phyloP scores from a whole-genome alignment of 2,797 vertebrate genomes.

The Trachurus trachurus region DNA sequence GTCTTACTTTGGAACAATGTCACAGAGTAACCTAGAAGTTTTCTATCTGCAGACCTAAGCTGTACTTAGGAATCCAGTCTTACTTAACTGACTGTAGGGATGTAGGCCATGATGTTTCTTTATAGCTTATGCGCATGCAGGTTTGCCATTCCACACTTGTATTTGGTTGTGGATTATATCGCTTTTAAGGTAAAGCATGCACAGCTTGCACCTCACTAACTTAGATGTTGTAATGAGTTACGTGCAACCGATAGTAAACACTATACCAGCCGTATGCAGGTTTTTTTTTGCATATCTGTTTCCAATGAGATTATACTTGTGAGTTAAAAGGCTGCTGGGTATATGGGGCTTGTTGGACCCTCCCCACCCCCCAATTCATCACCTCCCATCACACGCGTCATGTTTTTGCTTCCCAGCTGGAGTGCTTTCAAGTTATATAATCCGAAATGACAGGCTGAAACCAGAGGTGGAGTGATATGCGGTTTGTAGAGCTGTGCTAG shows the following conservation, averaged over 20 bases:
- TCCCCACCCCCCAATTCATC: constrained; percentile 49
- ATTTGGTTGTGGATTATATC: constrained; percentile 33
- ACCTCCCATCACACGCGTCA: constrained; percentile 61
- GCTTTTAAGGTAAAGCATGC: constrained; percentile 31
- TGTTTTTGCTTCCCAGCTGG: constrained; percentile 65
- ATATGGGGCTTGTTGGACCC: constrained; percentile 15
- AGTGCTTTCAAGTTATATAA: constrained; percentile 77
- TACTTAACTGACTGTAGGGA: constrained; percentile 48
- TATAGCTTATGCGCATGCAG: constrained; percentile 25
- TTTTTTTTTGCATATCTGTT: constrained; percentile 18
- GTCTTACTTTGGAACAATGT: constrained; percentile 24
- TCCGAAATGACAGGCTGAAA: constrained; percentile 74
- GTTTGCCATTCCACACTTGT: background rate
- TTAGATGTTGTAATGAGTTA: constrained; percentile 14
- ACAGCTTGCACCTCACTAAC: constrained; percentile 12
- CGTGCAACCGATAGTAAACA: constrained; percentile 31
- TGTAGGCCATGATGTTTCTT: constrained; percentile 52
- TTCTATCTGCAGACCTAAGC: constrained; percentile 64
- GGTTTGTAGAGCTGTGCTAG: constrained; percentile 58
- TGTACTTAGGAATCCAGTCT: constrained; percentile 49
- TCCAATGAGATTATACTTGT: constrained; percentile 33
- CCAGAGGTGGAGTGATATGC: constrained; percentile 63
- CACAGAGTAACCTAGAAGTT: constrained; percentile 50
- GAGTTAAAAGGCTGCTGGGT: constrained; percentile 47
- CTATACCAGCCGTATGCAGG: constrained; percentile 4